These are phyloP conservation scores for Ceuthmochares aereus DNA, from an alignment of 2,113 vertebrate genomes.

Conservation along the genomic window DNA sequence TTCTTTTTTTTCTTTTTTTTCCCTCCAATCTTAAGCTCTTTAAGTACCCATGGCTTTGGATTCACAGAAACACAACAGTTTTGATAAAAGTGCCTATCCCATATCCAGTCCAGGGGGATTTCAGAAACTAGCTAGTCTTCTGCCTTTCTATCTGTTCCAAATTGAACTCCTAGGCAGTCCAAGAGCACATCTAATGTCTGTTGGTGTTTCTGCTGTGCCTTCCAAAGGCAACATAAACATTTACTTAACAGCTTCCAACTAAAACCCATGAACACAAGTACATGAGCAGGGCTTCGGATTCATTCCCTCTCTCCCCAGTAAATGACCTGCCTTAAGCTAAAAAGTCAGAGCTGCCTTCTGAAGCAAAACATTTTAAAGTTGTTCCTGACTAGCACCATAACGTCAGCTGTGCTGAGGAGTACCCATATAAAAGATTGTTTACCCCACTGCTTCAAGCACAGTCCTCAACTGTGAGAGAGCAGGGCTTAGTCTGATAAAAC, in stretches of 20 bases:
- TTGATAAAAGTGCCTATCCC: not conserved
- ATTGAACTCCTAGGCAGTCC: not conserved
- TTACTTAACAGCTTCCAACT: not conserved
- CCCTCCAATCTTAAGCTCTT: not conserved
- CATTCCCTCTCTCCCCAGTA: not conserved
- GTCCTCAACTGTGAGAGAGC: not conserved
- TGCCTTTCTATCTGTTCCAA: not conserved
- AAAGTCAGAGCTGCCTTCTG: not conserved
- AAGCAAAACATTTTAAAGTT: not conserved
- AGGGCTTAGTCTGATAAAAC: not conserved
- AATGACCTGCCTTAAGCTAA: not conserved
- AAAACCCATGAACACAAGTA: not conserved
- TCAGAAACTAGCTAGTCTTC: not conserved
- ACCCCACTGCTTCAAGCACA: not conserved
- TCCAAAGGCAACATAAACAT: slow-evolving; percentile 36
- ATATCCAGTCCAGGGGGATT: not conserved
- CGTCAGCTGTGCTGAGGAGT: not conserved
- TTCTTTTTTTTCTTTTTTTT: not conserved
- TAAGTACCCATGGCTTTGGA: not conserved
- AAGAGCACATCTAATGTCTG: not conserved
- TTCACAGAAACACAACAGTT: not conserved
- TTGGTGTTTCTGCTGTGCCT: not conserved
- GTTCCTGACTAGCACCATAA: not conserved
- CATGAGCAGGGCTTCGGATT: not conserved
- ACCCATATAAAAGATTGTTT: not conserved